Evolutionary conservation across 92 coral and sea anemone genomes (phyloP).

Genomic region (Ricordea florida): DNA sequence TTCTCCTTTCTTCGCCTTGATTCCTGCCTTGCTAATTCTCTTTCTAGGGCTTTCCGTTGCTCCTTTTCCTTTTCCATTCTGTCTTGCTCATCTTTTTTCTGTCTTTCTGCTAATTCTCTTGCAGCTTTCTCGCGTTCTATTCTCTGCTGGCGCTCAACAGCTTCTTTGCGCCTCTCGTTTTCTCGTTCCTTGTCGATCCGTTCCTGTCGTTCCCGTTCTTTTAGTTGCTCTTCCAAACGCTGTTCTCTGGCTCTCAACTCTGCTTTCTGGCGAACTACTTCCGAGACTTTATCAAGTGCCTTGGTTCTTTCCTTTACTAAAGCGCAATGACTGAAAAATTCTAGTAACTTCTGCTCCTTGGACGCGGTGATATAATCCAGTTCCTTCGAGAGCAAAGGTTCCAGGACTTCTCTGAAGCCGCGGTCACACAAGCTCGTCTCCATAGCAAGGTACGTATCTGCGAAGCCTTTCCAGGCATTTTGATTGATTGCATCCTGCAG

Average conservation of each 20-base stretch:
- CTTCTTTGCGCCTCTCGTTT: background rate
- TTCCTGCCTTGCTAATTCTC: background rate
- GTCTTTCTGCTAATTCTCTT: background rate
- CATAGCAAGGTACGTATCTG: slow-evolving; percentile 32
- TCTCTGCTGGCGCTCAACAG: background rate
- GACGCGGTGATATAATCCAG: background rate
- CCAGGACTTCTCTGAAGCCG: slow-evolving; percentile 17
- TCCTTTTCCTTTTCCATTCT: background rate
- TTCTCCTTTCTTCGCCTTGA: background rate
- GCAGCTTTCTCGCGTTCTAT: background rate
- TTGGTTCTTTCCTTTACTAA: slow-evolving; percentile 17
- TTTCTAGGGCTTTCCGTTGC: background rate
- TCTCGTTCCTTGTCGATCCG: slow-evolving; percentile 18
- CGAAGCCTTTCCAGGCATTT: slow-evolving; percentile 63
- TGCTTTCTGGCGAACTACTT: slow-evolving; percentile 30
- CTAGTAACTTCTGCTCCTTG: background rate
- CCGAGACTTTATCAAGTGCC: background rate
- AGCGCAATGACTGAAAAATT: slow-evolving; percentile 34
- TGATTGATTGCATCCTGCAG: slow-evolving; percentile 43
- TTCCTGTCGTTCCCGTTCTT: slow-evolving; percentile 14
- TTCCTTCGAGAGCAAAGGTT: slow-evolving; percentile 28
- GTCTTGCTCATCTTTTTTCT: background rate
- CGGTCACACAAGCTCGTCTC: slow-evolving; percentile 54
- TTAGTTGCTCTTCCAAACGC: background rate
- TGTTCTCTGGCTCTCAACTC: slow-evolving; percentile 1